Base-by-base conservation (phyloP, 2,888 invertebrate genomes). In the Adelphocoris suturalis region DNA sequence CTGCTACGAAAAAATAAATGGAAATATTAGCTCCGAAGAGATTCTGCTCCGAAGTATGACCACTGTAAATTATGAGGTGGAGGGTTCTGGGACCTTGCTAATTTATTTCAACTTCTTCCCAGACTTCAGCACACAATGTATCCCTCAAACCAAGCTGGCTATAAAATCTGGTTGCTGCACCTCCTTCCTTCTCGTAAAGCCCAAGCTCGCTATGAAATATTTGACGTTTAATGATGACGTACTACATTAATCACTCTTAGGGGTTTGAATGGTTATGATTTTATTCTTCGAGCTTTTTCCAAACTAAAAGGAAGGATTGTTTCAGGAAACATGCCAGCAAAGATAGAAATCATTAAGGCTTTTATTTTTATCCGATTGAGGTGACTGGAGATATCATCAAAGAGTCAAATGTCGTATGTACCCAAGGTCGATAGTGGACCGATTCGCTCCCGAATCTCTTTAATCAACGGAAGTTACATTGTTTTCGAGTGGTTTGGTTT, bases 191-290 rank as follows among this genome's bases (percentile, higher is more conserved):
- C 52, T 68, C 68, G 68, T 68, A 68, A 68, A 68, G 68, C 23
- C 19, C 68, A 13, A 68, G 23, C 68, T 23, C 23, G 14, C 27
- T 23, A 68, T 68, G 68, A 68, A 68, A 68, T 68, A 68, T 68
- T 68, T 68, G 68, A 68, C 68, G 68, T 68, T 23, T 68, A 68
- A 68, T 68, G 68, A 68, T 23, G 23, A 68, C 68, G n/a, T 68
- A 68, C 68, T 68, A 68, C 23, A 68, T 68, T 68, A 68, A 68
- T 68, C 68, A 68, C 68, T 19, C 68, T 5, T 19, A 68, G 68
- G 68, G 68, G 12, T 7, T 27, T 68, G 68, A 68, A 68, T 68
- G 68, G n/a, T 68, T 68, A 68, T 68, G 68, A 68, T 68, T 23
- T n/a, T 68, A 68, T 68, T 23, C 68, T 0, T 23, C 27, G 23